Conservation (phyloP, 2,113 vertebrate genomes). For the Sapajus apella region DNA sequence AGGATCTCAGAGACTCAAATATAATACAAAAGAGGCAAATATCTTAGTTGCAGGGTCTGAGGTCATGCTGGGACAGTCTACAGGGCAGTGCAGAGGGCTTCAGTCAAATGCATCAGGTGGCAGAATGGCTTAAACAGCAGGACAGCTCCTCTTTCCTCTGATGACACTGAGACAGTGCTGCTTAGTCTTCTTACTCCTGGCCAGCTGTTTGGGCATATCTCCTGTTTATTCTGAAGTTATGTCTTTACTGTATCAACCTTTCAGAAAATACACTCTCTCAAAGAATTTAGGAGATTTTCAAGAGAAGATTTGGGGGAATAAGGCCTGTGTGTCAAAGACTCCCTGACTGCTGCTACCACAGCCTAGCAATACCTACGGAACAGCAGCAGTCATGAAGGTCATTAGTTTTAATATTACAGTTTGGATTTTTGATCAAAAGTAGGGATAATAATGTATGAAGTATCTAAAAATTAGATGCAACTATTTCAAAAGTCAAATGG, state of each 20-base stretch:
- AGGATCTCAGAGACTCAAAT: neutral
- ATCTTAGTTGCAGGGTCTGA: neutral
- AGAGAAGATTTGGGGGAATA: neutral
- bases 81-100: neutral
- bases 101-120: neutral
- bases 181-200: neutral
- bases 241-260: neutral
- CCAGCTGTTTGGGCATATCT: neutral
- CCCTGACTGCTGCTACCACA: neutral
- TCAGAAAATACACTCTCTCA: neutral
- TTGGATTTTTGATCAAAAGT: neutral
- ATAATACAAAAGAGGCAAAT: neutral
- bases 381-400: neutral
- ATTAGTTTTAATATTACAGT: neutral
- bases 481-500: constrained; percentile 13
- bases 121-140: neutral
- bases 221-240: neutral
- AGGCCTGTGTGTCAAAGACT: neutral
- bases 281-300: neutral
- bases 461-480: neutral
- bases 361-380: neutral
- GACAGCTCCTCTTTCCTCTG: neutral
- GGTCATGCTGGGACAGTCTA: neutral
- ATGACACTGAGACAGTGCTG: neutral
- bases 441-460: neutral